Evolutionary conservation across 2,888 invertebrate genomes (phyloP), one percentile per base, ranked within the genome.

Genomic region (Sabellastarte sp.): DNA sequence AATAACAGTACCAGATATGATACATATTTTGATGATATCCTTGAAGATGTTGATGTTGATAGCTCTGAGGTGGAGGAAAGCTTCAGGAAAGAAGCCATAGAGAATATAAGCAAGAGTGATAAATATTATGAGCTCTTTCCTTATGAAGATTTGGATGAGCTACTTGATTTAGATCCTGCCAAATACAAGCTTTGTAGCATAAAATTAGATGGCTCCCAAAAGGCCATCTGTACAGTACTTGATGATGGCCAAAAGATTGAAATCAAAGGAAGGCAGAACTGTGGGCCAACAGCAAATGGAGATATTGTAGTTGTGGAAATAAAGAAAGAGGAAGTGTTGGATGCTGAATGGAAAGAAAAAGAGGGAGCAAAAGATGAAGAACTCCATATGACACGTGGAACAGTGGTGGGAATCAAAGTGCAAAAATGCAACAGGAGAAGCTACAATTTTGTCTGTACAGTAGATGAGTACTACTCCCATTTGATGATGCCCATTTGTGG

Each of bases 191-290:
- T 33, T 28, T 61, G 57, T 32, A 50, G n/a, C n/a, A 53, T 63
- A 2, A 32, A n/a, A n/a, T 20, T 63, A 24, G 70, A 66, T 32
- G 53, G 71, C 26, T 66, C 61, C 5, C 61, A 56, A 28, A 60
- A 59, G 4, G 28, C 64, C 61, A 31, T 62, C 51, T 59, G 76
- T 72, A 31, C 60, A 69, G 41, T 50, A 15, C 24, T 63, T 4
- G 60, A 55, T 29, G 5, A 3, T 4, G 57, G 3, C 4, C 20
- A 32, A 2, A 33, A 99, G 88, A 59, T 67, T 26, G 57, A 62
- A 29, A 31, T 65, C 30, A 52, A 63, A 30, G 62, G 67, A n/a
- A 32, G 67, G 26, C 57, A 24, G 32, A 67, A 67, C 56, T 67
- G 67, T 52, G 67, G 67, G 3, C 64, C 61, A n/a, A 57, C 62